Conservation (phyloP, 2,797 vertebrate genomes). For the Merluccius polli region DNA sequence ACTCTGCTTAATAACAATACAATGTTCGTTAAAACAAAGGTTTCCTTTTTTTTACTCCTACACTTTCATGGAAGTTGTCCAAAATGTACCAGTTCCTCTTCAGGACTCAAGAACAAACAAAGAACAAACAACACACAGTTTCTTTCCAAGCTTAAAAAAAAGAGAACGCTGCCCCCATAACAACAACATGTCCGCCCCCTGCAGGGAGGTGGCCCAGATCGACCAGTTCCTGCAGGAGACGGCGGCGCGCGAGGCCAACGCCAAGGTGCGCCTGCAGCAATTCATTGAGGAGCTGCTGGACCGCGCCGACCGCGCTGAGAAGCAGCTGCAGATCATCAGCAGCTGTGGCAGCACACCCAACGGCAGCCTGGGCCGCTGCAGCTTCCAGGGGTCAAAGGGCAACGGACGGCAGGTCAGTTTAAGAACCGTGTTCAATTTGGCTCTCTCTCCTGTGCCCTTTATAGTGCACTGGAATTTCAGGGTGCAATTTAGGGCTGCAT, state of each 20-base stretch:
- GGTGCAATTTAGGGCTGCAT: no score
- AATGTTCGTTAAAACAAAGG: background rate
- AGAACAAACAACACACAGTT: background rate
- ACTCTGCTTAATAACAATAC: background rate
- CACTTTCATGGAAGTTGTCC: background rate
- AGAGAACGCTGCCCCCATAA: background rate
- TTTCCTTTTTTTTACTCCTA: background rate
- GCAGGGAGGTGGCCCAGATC: conserved; percentile 94
- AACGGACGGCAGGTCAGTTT: conserved; percentile 72
- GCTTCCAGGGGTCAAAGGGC: conserved; percentile 80
- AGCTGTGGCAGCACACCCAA: conserved; percentile 94
- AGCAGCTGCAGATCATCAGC: conserved; percentile 98
- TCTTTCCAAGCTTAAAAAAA: background rate
- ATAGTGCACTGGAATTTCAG: background rate
- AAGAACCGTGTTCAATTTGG: background rate
- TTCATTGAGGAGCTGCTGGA: conserved; percentile 99
- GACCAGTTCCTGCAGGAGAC: conserved; percentile 99
- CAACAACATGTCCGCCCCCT: conserved; percentile 2
- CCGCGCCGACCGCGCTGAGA: conserved; percentile 91
- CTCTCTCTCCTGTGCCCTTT: background rate
- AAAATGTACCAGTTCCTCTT: background rate
- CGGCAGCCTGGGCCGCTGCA: conserved; percentile 87
- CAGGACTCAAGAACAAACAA: background rate
- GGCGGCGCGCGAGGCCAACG: conserved; percentile 90
- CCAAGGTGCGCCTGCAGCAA: conserved; percentile 94